These are phyloP conservation scores for Meloidogyne chitwoodi DNA, from an alignment of 1,140 invertebrate species.

Conservation along the genomic window DNA sequence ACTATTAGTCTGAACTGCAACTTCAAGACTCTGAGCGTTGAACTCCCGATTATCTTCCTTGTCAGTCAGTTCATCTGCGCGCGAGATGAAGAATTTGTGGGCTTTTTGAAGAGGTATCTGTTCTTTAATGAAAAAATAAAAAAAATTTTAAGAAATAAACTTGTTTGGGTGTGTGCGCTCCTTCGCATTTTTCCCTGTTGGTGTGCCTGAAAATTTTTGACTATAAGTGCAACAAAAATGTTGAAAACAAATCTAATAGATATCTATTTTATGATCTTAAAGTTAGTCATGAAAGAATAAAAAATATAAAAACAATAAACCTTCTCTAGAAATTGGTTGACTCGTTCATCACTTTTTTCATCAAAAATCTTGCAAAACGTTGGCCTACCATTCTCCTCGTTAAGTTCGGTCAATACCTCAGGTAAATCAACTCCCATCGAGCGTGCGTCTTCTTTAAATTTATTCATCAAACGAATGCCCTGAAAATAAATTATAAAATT, in stretches of 20 bases:
- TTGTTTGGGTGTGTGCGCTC: slow-evolving; percentile 26
- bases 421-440: slow-evolving; percentile 53
- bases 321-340: slow-evolving; percentile 44
- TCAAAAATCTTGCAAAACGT: slow-evolving; percentile 42
- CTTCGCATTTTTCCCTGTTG: slow-evolving; percentile 18
- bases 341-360: slow-evolving; percentile 35
- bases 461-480: slow-evolving; percentile 50
- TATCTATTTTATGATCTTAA: too few species aligned
- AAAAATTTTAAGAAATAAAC: background rate
- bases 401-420: slow-evolving; percentile 49
- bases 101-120: slow-evolving; percentile 17
- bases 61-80: slow-evolving; percentile 6
- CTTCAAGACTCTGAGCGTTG: background rate
- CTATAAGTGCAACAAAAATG: too few species aligned
- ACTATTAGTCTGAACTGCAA: too few species aligned
- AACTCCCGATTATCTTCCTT: background rate
- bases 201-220: slow-evolving; percentile 20
- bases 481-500: slow-evolving; percentile 24
- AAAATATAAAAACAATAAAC: background rate
- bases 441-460: slow-evolving; percentile 49
- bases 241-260: too few species aligned
- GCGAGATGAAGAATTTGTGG: slow-evolving; percentile 28
- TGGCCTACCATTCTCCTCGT: slow-evolving; percentile 55
- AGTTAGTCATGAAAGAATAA: background rate
- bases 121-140: background rate